phyloP scores from a whole-genome alignment of 2,888 invertebrate species.

The Unio delphinus region DNA sequence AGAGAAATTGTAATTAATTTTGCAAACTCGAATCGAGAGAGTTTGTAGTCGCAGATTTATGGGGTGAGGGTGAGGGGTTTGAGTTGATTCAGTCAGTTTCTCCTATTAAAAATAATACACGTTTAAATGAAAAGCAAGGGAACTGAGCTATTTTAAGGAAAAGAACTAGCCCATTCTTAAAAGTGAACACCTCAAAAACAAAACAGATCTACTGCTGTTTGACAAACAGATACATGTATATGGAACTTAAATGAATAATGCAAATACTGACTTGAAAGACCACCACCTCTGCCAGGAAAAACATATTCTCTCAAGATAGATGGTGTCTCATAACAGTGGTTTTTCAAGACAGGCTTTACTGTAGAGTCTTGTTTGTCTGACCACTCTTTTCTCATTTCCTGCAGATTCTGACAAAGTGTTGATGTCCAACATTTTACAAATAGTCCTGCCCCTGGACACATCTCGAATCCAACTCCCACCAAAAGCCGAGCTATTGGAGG shows the following conservation, averaged over 20 bases:
- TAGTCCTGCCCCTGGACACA: conserved; percentile 65
- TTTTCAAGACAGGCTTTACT: background rate
- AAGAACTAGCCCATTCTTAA: too few species aligned
- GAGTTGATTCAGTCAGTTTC: too few species aligned
- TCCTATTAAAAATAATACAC: too few species aligned
- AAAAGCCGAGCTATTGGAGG: conserved; percentile 49
- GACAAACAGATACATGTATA: background rate
- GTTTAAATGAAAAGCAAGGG: too few species aligned
- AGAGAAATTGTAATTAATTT: too few species aligned
- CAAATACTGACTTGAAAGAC: background rate
- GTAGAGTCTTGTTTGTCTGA: background rate
- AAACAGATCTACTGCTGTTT: too few species aligned
- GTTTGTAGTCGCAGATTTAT: too few species aligned
- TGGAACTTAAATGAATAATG: background rate
- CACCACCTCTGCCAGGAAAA: background rate
- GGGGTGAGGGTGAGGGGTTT: too few species aligned
- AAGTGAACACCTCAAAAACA: too few species aligned
- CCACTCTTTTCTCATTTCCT: background rate
- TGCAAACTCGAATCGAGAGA: too few species aligned
- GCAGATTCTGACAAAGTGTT: conserved; percentile 52
- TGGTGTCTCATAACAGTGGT: background rate
- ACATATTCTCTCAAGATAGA: background rate
- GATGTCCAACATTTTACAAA: conserved; percentile 69
- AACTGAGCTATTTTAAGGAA: too few species aligned
- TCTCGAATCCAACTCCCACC: conserved; percentile 62